phyloP scores from a whole-genome alignment of 2,797 vertebrate species.

The Eulemur coronatus region DNA sequence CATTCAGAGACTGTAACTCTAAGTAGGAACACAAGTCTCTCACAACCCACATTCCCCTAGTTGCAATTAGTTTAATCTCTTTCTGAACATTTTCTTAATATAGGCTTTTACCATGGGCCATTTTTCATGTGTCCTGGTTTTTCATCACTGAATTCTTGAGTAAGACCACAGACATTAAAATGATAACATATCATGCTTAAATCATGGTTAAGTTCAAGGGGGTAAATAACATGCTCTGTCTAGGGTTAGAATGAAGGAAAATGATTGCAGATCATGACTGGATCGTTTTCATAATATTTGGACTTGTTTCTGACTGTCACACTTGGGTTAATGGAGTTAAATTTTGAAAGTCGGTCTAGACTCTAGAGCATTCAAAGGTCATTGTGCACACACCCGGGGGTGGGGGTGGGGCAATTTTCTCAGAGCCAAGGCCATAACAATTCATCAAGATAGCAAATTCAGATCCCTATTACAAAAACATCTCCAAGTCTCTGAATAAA shows the following conservation, averaged over 20 bases:
- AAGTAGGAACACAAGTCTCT: constrained; percentile 42
- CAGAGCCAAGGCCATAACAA: neutral
- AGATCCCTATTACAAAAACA: neutral
- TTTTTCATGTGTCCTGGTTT: constrained; percentile 72
- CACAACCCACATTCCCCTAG: constrained; percentile 28
- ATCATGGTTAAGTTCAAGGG: constrained; percentile 65
- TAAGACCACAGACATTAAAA: constrained; percentile 67
- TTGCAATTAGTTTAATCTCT: constrained; percentile 66
- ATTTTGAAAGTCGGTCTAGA: neutral
- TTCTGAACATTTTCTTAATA: constrained; percentile 66
- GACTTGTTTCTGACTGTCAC: constrained; percentile 29
- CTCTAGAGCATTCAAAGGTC: constrained; percentile 24
- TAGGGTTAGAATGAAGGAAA: constrained; percentile 44
- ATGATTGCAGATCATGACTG: neutral
- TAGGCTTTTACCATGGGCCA: constrained; percentile 53
- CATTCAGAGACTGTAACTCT: constrained; percentile 19
- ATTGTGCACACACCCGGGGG: neutral
- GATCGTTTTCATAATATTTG: constrained; percentile 30
- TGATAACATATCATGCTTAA: constrained; percentile 71
- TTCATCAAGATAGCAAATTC: neutral
- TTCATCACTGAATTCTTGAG: constrained; percentile 69
- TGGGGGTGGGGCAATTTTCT: neutral
- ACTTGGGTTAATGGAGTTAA: neutral
- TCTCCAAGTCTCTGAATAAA: neutral
- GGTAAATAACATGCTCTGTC: constrained; percentile 27